These are phyloP conservation scores for Agrotis ipsilon DNA, from an alignment of 2,888 invertebrate species.

Conservation along the genomic window DNA sequence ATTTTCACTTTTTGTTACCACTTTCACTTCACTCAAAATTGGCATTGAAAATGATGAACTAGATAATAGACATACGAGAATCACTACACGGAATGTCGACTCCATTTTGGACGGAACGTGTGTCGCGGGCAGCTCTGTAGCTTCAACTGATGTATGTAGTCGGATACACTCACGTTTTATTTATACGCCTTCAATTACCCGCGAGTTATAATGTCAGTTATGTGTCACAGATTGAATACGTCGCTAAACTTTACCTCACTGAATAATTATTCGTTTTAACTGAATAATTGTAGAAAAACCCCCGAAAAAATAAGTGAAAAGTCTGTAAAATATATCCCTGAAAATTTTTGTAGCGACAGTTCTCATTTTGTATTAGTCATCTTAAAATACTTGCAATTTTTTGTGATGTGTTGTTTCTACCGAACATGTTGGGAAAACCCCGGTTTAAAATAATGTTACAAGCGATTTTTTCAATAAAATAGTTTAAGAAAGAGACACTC, in stretches of 20 bases:
- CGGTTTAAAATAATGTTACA: no score
- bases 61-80: neutral
- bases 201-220: neutral
- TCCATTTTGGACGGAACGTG: slow-evolving; percentile 14
- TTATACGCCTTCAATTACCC: slow-evolving; percentile 9
- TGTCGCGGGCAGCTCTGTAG: rapidly evolving
- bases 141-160: neutral
- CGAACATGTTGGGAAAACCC: no score
- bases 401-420: no score
- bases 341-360: no score
- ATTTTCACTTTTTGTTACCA: slow-evolving; percentile 1
- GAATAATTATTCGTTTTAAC: neutral
- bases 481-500: no score
- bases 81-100: neutral
- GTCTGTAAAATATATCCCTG: no score
- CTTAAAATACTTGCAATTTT: no score
- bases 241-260: neutral
- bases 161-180: slow-evolving; percentile 21
- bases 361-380: no score
- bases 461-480: no score
- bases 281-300: no score
- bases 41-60: slow-evolving; percentile 9
- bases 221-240: slow-evolving; percentile 12
- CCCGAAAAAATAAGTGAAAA: no score
- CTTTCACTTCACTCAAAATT: neutral